Percentiles rank a stretch among this genome's conserved stretches.
Conservation (phyloP, 2,888 invertebrate species). For the Nasonovia ribisnigri region DNA sequence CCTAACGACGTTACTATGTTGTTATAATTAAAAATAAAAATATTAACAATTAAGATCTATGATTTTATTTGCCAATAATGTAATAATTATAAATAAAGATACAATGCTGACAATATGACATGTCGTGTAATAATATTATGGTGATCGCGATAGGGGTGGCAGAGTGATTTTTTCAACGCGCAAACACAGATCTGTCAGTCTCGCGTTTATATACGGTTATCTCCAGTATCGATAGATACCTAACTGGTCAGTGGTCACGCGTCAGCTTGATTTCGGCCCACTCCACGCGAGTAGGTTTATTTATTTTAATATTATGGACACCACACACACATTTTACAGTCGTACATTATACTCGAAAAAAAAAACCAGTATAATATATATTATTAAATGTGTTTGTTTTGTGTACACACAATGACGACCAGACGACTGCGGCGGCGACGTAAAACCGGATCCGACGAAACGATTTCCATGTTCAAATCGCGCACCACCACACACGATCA, state of each 20-base stretch:
- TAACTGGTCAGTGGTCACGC: not conserved
- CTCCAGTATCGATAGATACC: not conserved
- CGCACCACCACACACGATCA: slow-evolving; percentile 62
- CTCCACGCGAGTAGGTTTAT: not conserved
- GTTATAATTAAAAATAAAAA: too few relatives aligned
- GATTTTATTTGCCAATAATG: too few relatives aligned
- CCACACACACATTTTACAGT: not conserved
- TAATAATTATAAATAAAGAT: too few relatives aligned
- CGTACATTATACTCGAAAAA: slow-evolving; percentile 3
- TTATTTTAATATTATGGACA: slow-evolving; percentile 2
- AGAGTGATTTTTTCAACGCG: not conserved
- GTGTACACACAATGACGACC: slow-evolving; percentile 22
- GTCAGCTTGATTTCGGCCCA: not conserved
- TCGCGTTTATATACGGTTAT: not conserved
- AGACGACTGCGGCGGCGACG: slow-evolving; percentile 46
- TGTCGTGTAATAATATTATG: not conserved
- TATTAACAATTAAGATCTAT: too few relatives aligned
- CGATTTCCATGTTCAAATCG: slow-evolving; percentile 56
- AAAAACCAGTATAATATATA: not conserved
- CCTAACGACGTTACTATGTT: too few relatives aligned
- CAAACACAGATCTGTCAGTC: not conserved
- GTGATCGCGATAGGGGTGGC: not conserved
- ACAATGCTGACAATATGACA: too few relatives aligned
- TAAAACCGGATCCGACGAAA: slow-evolving; percentile 61
- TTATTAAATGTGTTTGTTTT: not conserved